Percentiles rank a stretch among this genome's conserved stretches.
These are phyloP conservation scores for Synergus japonicus DNA, from an alignment of 2,888 invertebrate species.

Conservation along the genomic window DNA sequence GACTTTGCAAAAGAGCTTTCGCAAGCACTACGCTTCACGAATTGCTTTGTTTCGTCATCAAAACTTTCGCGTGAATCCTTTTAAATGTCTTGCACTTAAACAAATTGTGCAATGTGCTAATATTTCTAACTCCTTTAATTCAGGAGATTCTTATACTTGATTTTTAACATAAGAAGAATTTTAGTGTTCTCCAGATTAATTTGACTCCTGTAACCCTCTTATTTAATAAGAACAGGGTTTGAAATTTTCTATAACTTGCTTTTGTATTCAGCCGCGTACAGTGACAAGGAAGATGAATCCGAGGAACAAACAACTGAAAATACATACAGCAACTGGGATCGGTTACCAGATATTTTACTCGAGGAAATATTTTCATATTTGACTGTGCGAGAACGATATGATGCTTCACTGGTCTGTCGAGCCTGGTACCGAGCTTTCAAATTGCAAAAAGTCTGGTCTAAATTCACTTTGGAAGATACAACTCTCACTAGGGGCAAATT, in stretches of 20 bases:
- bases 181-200: slow-evolving; percentile 9
- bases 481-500: slow-evolving; percentile 87
- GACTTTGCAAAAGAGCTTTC: slow-evolving; percentile 26
- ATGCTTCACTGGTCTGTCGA: slow-evolving; percentile 84
- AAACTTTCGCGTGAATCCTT: not conserved
- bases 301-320: slow-evolving; percentile 73
- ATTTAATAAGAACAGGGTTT: not conserved
- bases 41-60: slow-evolving; percentile 48
- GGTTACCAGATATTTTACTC: slow-evolving; percentile 85
- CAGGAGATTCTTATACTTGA: not conserved
- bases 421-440: slow-evolving; percentile 86
- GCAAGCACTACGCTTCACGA: not conserved
- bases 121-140: not conserved
- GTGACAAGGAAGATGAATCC: slow-evolving; percentile 77
- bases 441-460: slow-evolving; percentile 86
- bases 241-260: slow-evolving; percentile 12
- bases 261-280: slow-evolving; percentile 77
- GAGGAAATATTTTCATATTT: slow-evolving; percentile 86
- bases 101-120: not conserved
- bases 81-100: not conserved
- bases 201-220: not conserved
- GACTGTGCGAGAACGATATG: slow-evolving; percentile 84
- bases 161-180: slow-evolving; percentile 2
- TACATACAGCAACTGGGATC: slow-evolving; percentile 82
- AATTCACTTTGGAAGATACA: slow-evolving; percentile 85